Base-by-base conservation (phyloP, 2,888 invertebrate species). In the Acleris cristana region DNA sequence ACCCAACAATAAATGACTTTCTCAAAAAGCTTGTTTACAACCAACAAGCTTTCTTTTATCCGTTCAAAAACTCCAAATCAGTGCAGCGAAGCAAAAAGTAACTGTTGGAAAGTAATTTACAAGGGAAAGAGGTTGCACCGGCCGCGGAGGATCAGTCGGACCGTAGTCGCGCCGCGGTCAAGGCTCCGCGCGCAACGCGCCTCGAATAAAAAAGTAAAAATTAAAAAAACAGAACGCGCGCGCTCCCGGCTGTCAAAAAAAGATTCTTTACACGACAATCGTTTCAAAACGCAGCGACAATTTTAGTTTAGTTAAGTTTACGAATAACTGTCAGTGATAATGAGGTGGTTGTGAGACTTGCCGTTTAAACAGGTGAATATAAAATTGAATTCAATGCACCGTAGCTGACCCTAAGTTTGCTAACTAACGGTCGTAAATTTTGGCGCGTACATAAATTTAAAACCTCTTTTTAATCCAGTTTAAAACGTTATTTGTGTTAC, bases 31-130 rank as follows among this genome's bases (percentile, higher is more conserved):
- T 69, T 69, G 69, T 62, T 66, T 63, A 63, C 69, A 61, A 57
- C 57, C 45, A 14, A 61, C 54, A 61, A 69, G 61, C 62, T 66
- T 63, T 69, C 62, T 56, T 57, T 61, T 58, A 49, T 44, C 45
- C 21, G 45, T 1, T 54, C 52, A 65, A 70, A 62, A 58, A 56
- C 66, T 65, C 53, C 57, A 88, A 90, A 89, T 89, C 86, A 83
- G 85, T 89, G 90, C 89, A 90, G 76, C 85, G 86, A 79, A 87
- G 90, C 90, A 88, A 90, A 89, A 89, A 89, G 80, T 90, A 89
- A 90, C 90, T 86, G 92, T 91, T 85, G 88, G 90, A 89, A 90
- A 89, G 89, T 88, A 85, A 87, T 87, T 86, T 87, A 85, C 87
- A 85, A 82, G 82, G 83, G 85, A 83, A 83, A 82, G 76, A 81